phyloP scores from a whole-genome alignment of 2,888 invertebrate species.

The Watsonalla cultraria region DNA sequence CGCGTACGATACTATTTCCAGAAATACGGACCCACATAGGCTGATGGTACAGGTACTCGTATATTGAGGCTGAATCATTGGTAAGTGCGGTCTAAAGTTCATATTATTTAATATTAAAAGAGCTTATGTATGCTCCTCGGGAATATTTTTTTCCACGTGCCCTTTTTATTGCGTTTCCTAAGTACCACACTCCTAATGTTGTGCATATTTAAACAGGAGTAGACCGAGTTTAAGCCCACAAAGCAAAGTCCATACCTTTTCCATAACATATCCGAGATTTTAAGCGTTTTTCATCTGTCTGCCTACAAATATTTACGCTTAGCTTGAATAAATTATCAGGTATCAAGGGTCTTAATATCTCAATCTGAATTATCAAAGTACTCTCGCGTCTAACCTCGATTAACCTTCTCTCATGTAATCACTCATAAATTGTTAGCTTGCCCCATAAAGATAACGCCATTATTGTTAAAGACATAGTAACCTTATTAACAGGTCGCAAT shows the following conservation, averaged over 20 bases:
- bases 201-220: no score
- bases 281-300: no score
- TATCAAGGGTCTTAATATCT: no score
- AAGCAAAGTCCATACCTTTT: no score
- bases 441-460: not conserved
- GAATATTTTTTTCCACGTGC: not conserved
- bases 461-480: no score
- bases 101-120: not conserved
- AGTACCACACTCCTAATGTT: no score
- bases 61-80: not conserved
- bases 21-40: not conserved
- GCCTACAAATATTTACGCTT: no score
- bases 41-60: not conserved
- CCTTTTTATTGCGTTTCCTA: not conserved
- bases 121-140: not conserved
- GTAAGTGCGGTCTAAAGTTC: not conserved
- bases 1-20: constrained; percentile 1
- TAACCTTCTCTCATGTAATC: not conserved
- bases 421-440: not conserved
- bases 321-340: no score
- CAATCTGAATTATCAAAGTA: not conserved
- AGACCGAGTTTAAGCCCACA: no score
- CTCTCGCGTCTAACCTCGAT: not conserved
- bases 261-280: no score
- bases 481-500: no score